Conservation (phyloP, 2,888 invertebrate species). For the Saturnia pavonia region DNA sequence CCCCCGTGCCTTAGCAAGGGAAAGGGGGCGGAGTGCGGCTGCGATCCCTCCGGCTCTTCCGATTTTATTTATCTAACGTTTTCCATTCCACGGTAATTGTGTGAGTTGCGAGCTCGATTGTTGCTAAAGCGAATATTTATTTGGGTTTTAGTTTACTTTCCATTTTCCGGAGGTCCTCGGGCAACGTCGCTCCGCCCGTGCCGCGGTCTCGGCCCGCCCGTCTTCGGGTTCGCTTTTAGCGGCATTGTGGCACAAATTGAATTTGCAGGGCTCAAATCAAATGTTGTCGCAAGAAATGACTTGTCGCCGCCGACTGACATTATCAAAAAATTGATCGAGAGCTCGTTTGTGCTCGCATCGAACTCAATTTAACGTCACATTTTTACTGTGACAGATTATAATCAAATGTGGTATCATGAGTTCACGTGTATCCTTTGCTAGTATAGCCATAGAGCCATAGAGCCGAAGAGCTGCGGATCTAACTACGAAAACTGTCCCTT, state of each 20-base stretch:
- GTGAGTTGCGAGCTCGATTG: constrained; percentile 76
- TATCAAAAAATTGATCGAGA: constrained; percentile 78
- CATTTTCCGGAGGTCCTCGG: constrained; percentile 44
- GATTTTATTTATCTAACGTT: constrained; percentile 80
- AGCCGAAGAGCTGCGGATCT: neutral
- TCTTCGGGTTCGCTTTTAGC: constrained; percentile 35
- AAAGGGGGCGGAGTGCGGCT: constrained; percentile 23
- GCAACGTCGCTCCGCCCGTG: constrained; percentile 22
- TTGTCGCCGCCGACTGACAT: constrained; percentile 69
- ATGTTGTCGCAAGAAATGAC: constrained; percentile 75
- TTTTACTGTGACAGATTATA: constrained; percentile 10
- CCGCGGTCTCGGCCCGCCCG: constrained; percentile 26
- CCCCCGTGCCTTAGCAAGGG: constrained; percentile 18
- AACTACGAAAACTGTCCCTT: neutral
- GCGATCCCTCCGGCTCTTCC: constrained; percentile 57
- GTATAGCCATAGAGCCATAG: neutral
- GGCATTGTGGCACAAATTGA: constrained; percentile 74
- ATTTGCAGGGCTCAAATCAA: constrained; percentile 74
- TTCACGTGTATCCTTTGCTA: neutral
- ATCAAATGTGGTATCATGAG: constrained; percentile 19
- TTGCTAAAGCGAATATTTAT: constrained; percentile 80
- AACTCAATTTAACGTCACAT: neutral
- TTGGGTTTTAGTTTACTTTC: constrained; percentile 73
- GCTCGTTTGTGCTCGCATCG: constrained; percentile 28
- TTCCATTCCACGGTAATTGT: constrained; percentile 78